Base-by-base conservation (phyloP, 1,140 invertebrate genomes). In the Drosophila jambulina region DNA sequence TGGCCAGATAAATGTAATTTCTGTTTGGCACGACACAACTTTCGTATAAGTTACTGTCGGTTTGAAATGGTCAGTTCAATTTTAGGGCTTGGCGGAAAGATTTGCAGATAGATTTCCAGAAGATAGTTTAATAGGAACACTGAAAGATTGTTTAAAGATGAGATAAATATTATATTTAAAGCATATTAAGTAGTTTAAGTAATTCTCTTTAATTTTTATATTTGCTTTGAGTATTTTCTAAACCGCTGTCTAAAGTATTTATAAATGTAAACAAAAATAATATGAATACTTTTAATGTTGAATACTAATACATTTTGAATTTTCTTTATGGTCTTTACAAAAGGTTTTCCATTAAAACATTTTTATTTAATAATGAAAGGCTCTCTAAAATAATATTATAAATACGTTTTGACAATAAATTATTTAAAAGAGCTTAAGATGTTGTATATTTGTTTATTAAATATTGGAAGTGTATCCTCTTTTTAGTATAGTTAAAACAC, bases 11-110 rank as follows among this genome's bases (percentile, higher is more conserved):
- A 82, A 87, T 88, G 69, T 87, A 80, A 83, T 88, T 88, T 79
- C 79, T 67, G 65, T 72, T 82, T 86, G 83, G 67, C 83, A 87
- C 77, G 77, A 71, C 82, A 81, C 86, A 87, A 80, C 71, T 62
- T 87, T 67, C 17, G 29, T 42, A 48, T 48, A 68, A 70, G 21
- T 82, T 64, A 54, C 36, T 75, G 51, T 21, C 59, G 19, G 32
- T 64, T 34, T 49, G 53, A 57, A 70, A 72, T 72, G 70, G 45
- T 60, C 56, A 74, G 40, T 72, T 60, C 45, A 34, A 25, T 34
- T 71, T 15, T 27, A 42, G 42, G 49, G 65, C n/a, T 19, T 34
- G 21, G 53, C 40, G 21, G 15, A 15, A 58, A 36, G 64, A 53
- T 43, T 23, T 68, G 23, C n/a, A 58, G 51, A 71, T 59, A 72